Base-by-base conservation (phyloP, 2,797 vertebrate species). In the Typhlichthys eigenmanni region DNA sequence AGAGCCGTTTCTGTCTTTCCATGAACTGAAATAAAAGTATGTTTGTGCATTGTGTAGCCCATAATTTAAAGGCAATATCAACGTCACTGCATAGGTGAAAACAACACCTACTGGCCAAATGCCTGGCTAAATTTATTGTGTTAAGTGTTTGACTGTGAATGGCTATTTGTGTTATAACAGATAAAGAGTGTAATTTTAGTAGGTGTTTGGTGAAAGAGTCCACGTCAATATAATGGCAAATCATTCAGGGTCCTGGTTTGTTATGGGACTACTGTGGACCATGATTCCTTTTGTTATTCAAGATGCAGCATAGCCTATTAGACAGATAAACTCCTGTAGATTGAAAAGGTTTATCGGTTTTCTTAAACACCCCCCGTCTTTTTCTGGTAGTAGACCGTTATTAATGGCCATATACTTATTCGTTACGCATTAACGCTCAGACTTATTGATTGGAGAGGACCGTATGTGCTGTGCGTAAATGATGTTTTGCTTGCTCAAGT, bases 221-320 rank as follows among this genome's bases (percentile, higher is more conserved):
- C 38, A 43, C 38, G 38, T 43, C 38, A 43, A 43, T 76, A 38
- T 65, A 51, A 72, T 79, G 64, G 69, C 76, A 57, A 58, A 58
- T 13, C 19, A 19, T 66, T 76, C 24, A 29, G 24, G 60, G 69
- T 65, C 55, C 72, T 75, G 60, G 78, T 58, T 72, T 38, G 2
- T 5, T 24, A 47, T 50, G 60, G 50, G 47, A 29, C 13, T 47
- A 3, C 45, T 64, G 29, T 60, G 50, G 57, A 74, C 54, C 52
- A 66, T 68, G 7, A 55, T 50, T 45, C 57, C 43, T 1, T 1
- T 29, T 62, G 55, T 67, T 75, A 62, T 60, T 57, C 58, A 58
- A 64, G 14, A 38, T 56, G 45, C 55, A 54, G 46, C 24, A 29
- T 29, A 24, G 56, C 55, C 43, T 58, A 38, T 60, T 16, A 45